Conservation (phyloP, 2,113 vertebrate species). For the Hemiprocne comata region DNA sequence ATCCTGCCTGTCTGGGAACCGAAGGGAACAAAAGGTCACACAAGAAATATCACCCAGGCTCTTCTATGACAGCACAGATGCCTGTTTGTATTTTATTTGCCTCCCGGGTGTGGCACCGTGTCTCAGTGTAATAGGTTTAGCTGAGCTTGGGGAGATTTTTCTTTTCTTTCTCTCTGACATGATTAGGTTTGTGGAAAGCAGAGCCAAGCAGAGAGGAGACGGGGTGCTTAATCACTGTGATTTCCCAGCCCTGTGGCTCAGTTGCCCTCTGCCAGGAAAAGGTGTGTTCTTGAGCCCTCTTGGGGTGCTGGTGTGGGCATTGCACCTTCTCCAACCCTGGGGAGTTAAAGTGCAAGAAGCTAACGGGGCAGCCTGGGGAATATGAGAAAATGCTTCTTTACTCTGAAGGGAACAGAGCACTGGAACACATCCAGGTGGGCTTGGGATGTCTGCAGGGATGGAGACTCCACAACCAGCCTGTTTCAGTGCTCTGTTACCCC, state of each 20-base stretch:
- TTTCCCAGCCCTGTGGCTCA: slow-evolving; percentile 44
- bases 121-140: slow-evolving; percentile 30
- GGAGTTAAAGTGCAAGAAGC: too few relatives aligned
- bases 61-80: slow-evolving; percentile 1
- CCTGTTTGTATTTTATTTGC: slow-evolving; percentile 3
- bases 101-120: neutral
- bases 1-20: neutral
- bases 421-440: too few relatives aligned
- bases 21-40: neutral
- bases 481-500: too few relatives aligned
- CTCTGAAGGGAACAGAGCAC: too few relatives aligned
- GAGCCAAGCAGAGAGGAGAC: slow-evolving; percentile 54
- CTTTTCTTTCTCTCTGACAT: slow-evolving; percentile 57
- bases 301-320: fast-evolving
- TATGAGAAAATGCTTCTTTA: too few relatives aligned
- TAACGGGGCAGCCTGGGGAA: too few relatives aligned
- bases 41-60: slow-evolving; percentile 37
- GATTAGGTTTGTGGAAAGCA: slow-evolving; percentile 69
- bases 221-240: slow-evolving; percentile 38
- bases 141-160: slow-evolving; percentile 27
- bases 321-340: neutral
- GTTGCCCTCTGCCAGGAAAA: neutral
- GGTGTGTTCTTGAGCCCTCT: neutral
- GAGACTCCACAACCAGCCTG: too few relatives aligned
- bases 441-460: too few relatives aligned